Base-by-base conservation (phyloP, 2,888 invertebrate species). In the Leptogaster cylindrica region DNA sequence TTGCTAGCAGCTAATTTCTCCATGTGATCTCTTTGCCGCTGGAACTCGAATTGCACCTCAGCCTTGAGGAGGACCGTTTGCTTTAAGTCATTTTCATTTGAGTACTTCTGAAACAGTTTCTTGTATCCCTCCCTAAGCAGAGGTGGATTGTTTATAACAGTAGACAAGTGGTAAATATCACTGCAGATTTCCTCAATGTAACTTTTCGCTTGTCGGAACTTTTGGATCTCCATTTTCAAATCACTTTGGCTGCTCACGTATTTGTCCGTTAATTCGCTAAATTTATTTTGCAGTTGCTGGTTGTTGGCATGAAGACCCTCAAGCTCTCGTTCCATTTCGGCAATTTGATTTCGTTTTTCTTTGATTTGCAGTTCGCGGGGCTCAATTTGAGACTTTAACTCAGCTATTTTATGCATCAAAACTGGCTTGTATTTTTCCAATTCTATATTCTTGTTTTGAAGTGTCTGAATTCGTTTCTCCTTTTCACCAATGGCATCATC, bases 401-500 rank as follows among this genome's bases (percentile, higher is more conserved):
- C 95, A 27, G 89, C 88, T 68, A 96, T 93, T 80, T 94, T 94
- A 77, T 93, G 93, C 76, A 92, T 92, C 28, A 95, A 82, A 1
- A 95, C 93, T 78, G 93, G 94, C 77, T 93, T 94, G 78, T 91
- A 93, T 78, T 95, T 96, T 77, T 96, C 94, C 70, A 96, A 80
- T 76, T 95, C 95, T 75, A 90, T 89, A 76, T 92, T 95, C 76
- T 89, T 92, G 71, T 89, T 87, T 77, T 93, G 91, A 67, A 95
- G 79, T 72, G 93, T 93, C 74, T 88, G 89, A 72, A 95, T 92
- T 70, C 89, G 84, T 74, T 89, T 90, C 78, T 95, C 95, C 80
- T 93, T 94, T 55, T 91, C 90, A 73, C 90, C 89, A 68, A 95
- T 93, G 0, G 91, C 90, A 20, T 85, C 84, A 76, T 95, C 94